These are phyloP conservation scores for Hoplostethus atlanticus DNA, from an alignment of 2,797 vertebrate genomes.

Conservation along the genomic window DNA sequence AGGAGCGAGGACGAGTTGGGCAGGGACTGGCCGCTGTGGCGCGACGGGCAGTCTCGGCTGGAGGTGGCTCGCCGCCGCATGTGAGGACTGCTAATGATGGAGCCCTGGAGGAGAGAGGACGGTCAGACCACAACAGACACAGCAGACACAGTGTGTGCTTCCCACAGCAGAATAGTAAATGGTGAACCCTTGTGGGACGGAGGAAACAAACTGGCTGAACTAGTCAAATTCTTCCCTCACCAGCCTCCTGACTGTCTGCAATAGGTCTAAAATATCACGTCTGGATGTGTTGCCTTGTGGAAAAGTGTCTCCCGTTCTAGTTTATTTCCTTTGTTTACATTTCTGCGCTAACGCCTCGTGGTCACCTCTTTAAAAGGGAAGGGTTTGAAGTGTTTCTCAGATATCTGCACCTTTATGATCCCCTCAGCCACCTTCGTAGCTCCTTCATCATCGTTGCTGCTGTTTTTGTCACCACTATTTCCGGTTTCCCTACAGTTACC, in stretches of 20 bases:
- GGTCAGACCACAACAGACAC: slow-evolving; percentile 47
- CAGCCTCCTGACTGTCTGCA: not conserved
- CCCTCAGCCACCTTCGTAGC: not conserved
- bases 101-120: slow-evolving; percentile 87
- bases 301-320: slow-evolving; percentile 37
- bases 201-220: not conserved
- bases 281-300: slow-evolving; percentile 22
- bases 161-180: not conserved
- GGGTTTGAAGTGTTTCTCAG: slow-evolving; percentile 27
- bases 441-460: slow-evolving; percentile 5
- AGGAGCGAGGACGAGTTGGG: slow-evolving; percentile 95
- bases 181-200: not conserved
- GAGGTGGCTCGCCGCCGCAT: slow-evolving; percentile 92
- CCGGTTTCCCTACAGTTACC: not conserved
- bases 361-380: slow-evolving; percentile 22
- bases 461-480: slow-evolving; percentile 16
- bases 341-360: slow-evolving; percentile 34
- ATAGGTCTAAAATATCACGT: slow-evolving; percentile 39
- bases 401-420: not conserved
- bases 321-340: slow-evolving; percentile 45
- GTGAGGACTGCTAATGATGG: slow-evolving; percentile 99
- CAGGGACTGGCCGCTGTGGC: slow-evolving; percentile 87
- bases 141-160: not conserved
- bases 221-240: not conserved
- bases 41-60: slow-evolving; percentile 93